phyloP scores from a whole-genome alignment of 2,888 invertebrate genomes.

The Serrognathus titanus region DNA sequence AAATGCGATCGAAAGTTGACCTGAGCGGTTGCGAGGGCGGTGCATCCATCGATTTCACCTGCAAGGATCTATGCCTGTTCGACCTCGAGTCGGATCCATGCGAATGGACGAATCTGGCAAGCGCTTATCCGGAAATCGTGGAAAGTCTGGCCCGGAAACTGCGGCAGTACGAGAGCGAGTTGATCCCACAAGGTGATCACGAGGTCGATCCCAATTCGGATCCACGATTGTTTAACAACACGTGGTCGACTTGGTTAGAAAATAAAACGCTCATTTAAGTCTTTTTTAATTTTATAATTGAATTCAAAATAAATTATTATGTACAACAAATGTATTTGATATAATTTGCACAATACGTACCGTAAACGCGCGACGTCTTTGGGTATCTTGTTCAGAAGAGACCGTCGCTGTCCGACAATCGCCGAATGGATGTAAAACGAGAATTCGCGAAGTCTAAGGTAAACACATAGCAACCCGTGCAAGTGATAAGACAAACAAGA shows the following conservation, averaged over 20 bases:
- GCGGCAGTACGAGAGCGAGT: conserved; percentile 22
- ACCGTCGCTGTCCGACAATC: too few species aligned
- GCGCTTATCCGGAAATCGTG: conserved; percentile 24
- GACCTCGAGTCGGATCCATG: conserved; percentile 41
- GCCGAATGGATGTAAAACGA: too few species aligned
- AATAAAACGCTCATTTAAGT: not conserved
- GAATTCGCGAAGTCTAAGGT: too few species aligned
- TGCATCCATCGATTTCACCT: not conserved
- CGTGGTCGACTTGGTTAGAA: conserved; percentile 38
- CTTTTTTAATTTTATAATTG: not conserved
- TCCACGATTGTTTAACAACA: conserved; percentile 34
- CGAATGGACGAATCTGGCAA: conserved; percentile 38
- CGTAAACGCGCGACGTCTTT: too few species aligned
- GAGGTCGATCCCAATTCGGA: conserved; percentile 31
- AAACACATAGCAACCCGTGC: too few species aligned
- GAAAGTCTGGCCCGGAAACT: conserved; percentile 26
- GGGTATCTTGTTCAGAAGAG: too few species aligned
- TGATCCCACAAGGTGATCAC: conserved; percentile 31
- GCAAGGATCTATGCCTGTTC: conserved; percentile 34
- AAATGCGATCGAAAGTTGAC: conserved; percentile 24
- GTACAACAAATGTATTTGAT: too few species aligned
- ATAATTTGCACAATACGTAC: too few species aligned
- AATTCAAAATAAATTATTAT: not conserved
- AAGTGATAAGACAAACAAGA: too few species aligned
- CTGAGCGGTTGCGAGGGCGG: conserved; percentile 3